phyloP scores from a whole-genome alignment of 2,888 invertebrate genomes.

The Sipha maydis region DNA sequence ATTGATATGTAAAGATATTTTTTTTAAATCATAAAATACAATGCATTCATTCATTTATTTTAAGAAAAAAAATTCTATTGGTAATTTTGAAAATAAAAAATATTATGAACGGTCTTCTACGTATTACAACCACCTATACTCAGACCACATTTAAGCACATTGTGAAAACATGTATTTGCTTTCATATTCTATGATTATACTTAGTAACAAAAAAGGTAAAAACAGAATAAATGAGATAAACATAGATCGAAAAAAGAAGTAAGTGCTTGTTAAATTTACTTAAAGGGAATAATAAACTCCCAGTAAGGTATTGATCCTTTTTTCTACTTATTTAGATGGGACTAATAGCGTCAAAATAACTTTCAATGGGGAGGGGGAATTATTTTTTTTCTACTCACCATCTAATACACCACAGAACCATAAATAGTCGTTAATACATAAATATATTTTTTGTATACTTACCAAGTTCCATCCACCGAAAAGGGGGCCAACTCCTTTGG shows the following conservation, averaged over 20 bases:
- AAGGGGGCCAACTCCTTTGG: too few species aligned
- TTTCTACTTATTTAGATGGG: not conserved
- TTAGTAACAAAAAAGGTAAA: conserved; percentile 2
- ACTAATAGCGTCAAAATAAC: not conserved
- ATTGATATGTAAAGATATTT: not conserved
- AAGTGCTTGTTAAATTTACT: conserved; percentile 32
- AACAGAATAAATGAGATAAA: not conserved
- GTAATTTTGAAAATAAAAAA: not conserved
- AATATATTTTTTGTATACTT: too few species aligned
- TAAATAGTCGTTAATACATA: too few species aligned
- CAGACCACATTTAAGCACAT: conserved; percentile 12
- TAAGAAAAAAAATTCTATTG: not conserved
- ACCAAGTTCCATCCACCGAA: too few species aligned
- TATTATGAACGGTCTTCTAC: not conserved
- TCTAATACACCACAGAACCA: too few species aligned
- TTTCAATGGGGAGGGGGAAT: too few species aligned
- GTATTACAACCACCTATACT: conserved; percentile 9
- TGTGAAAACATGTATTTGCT: conserved; percentile 53
- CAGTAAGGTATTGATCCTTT: conserved; percentile 29
- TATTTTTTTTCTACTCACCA: too few species aligned
- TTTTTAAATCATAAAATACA: not conserved
- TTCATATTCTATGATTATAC: not conserved
- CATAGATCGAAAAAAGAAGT: not conserved
- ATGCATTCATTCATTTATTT: not conserved
- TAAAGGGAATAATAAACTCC: conserved; percentile 36